These are phyloP conservation scores for Caenorhabditis afra DNA, from an alignment of 2,888 invertebrate species.

Conservation along the genomic window DNA sequence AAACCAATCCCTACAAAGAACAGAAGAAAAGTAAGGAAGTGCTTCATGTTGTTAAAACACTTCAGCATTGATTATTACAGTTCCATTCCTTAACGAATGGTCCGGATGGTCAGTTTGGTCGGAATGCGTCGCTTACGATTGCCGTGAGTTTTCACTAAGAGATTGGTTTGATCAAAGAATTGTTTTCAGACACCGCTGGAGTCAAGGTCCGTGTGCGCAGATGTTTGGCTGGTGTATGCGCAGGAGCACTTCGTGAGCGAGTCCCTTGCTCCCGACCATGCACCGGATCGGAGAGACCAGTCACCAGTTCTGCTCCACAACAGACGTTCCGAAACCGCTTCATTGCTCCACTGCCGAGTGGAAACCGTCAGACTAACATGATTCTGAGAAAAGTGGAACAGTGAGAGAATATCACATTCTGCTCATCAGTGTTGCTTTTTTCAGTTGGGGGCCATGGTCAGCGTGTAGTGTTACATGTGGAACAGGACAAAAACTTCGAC, in stretches of 20 bases:
- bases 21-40: constrained; percentile 53
- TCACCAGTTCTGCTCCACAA: constrained; percentile 42
- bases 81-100: constrained; percentile 66
- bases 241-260: constrained; percentile 53
- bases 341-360: constrained; percentile 48
- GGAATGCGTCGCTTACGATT: constrained; percentile 63
- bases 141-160: constrained; percentile 38
- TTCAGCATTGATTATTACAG: constrained; percentile 18
- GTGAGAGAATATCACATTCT: constrained; percentile 1
- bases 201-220: constrained; percentile 63
- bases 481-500: constrained; percentile 57
- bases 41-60: background rate
- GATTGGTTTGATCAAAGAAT: too few relatives aligned
- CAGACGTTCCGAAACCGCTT: constrained; percentile 49
- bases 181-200: constrained; percentile 57
- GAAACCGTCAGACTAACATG: constrained; percentile 40
- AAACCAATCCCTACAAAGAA: constrained; percentile 52
- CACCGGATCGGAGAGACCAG: constrained; percentile 30
- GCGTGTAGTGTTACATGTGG: constrained; percentile 69
- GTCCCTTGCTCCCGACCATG: constrained; percentile 51
- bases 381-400: constrained; percentile 44
- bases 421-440: too few relatives aligned
- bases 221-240: constrained; percentile 65
- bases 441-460: constrained; percentile 65
- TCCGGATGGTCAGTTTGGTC: constrained; percentile 69